Conservation (phyloP, 2,113 vertebrate species). For the Numenius arquata region DNA sequence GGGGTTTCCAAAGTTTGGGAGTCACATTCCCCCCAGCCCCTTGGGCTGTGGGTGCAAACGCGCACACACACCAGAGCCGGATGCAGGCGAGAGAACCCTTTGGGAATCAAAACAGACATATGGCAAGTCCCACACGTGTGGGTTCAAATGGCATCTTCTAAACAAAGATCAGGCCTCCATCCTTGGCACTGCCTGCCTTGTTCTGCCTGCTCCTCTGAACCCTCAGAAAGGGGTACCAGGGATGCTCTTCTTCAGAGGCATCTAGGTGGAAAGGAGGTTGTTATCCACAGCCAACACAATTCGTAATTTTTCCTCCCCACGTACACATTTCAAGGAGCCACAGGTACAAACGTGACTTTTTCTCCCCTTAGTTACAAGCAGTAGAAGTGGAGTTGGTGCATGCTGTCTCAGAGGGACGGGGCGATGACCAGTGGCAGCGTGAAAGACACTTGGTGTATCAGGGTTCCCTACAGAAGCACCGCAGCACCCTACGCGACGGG, state of each 20-base stretch:
- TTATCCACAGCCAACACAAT: background rate
- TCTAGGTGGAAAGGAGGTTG: background rate
- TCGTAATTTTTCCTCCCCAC: accelerated
- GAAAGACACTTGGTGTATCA: conserved; percentile 13
- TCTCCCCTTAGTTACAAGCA: background rate
- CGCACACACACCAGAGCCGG: background rate
- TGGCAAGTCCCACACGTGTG: background rate
- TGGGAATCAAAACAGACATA: background rate
- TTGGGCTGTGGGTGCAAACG: background rate
- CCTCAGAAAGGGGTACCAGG: background rate
- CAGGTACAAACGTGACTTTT: background rate
- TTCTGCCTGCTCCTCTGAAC: background rate
- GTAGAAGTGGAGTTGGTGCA: conserved; percentile 3
- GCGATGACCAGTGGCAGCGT: background rate
- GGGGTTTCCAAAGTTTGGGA: background rate
- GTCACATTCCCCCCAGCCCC: background rate
- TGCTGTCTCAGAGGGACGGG: background rate
- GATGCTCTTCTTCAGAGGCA: background rate
- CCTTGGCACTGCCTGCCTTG: background rate
- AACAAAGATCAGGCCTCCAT: background rate
- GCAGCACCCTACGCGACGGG: background rate
- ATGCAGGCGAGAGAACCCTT: background rate
- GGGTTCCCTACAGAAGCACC: conserved; percentile 12
- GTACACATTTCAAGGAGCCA: background rate
- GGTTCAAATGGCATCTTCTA: background rate